Base-by-base conservation (phyloP, 1,140 invertebrate genomes). In the Theocolax elegans region DNA sequence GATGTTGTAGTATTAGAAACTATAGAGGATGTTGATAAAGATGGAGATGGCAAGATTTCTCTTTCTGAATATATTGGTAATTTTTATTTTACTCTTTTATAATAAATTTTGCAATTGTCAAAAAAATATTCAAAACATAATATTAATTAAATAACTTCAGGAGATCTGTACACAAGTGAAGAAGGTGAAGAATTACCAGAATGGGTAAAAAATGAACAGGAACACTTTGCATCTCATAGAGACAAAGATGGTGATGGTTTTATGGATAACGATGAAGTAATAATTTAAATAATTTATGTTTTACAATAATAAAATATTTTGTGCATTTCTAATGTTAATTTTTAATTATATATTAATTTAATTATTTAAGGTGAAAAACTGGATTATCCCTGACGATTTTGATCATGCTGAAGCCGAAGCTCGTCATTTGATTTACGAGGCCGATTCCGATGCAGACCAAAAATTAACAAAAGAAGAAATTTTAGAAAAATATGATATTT, bases 361-460 rank as follows among this genome's bases (percentile, higher is more conserved):
- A 72, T 25, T 73, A 56, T 74, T 77, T 68, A 53, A 90, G 89
- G 91, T 95, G 0, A 92, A 91, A 79, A 90, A 93, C 40, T 99
- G 98, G 98, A 97, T 99, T 71, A 91, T 97, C 67, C 98, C 98
- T 0, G 88, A 92, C 9, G 96, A 98, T 83, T 99, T 97, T 84
- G 97, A 99, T 87, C 97, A 99, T 84, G 94, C 96, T 13, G 94
- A 96, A 75, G 96, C 95, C 0, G 98, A 99, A 87, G 92, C 97
- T 0, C 90, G 93, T 64, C 98, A 99, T 88, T 88, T 99, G n/a
- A 92, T 99, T 71, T 94, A 93, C 81, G 95, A 97, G 82, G 94
- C 97, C 2, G 98, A 99, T 85, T 83, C 87, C 0, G 92, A 99
- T 86, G 91, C 92, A 3, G 97, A 99, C 86, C 92, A 95, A 72